These are phyloP conservation scores for Gorsachius goisagi DNA, from an alignment of 2,113 vertebrate genomes.

Conservation along the genomic window DNA sequence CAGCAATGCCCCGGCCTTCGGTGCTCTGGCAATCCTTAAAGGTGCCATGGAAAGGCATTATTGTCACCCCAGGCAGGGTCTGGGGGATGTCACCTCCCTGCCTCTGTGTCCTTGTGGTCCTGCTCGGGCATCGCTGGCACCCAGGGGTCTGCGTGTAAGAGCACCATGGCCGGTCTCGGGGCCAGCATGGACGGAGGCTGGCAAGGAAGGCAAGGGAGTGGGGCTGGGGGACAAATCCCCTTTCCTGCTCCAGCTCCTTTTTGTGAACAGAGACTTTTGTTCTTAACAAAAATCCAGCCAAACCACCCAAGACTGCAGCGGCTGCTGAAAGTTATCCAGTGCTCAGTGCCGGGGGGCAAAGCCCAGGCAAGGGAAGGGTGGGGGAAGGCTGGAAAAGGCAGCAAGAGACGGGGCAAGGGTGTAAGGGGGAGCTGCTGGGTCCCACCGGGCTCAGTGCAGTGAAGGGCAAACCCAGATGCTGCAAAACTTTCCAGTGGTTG, in stretches of 20 bases:
- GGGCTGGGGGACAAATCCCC: neutral
- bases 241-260: neutral
- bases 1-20: accelerated
- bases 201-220: accelerated
- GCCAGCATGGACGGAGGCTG: neutral
- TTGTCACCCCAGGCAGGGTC: neutral
- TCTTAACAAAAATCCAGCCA: neutral
- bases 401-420: accelerated
- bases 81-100: neutral
- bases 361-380: neutral
- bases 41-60: neutral
- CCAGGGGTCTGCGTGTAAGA: neutral
- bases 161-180: accelerated
- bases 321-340: neutral
- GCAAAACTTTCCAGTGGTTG: neutral
- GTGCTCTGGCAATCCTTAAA: neutral
- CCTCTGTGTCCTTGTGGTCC: neutral
- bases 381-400: neutral
- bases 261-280: neutral
- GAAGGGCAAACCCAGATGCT: neutral
- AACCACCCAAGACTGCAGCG: neutral
- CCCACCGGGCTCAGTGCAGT: neutral
- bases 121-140: neutral
- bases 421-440: neutral
- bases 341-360: neutral